Evolutionary conservation across 2,888 invertebrate genomes (phyloP).

Genomic region (Drosophila prolongata): DNA sequence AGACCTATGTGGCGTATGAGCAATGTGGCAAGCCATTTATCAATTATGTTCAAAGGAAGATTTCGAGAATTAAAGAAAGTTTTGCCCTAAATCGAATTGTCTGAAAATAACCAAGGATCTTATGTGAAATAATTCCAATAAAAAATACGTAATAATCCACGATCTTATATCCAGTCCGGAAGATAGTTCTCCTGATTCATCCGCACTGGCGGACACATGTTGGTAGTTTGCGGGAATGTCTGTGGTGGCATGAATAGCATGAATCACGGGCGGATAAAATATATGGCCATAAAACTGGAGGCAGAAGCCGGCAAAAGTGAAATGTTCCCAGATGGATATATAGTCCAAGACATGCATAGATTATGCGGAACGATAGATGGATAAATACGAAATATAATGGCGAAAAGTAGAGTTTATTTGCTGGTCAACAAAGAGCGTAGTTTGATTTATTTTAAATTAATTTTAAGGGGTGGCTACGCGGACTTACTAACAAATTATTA

Average conservation of each 20-base stretch:
- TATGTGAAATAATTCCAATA: not conserved
- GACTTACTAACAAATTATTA: no score
- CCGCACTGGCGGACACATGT: slow-evolving; percentile 44
- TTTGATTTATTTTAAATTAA: no score
- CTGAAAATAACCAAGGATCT: not conserved
- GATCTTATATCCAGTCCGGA: not conserved
- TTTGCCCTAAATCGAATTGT: slow-evolving; percentile 1
- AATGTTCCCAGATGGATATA: slow-evolving; percentile 15
- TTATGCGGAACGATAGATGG: not conserved
- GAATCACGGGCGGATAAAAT: slow-evolving; percentile 59
- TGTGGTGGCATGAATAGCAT: slow-evolving; percentile 49
- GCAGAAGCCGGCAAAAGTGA: slow-evolving; percentile 27
- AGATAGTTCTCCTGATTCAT: slow-evolving; percentile 7
- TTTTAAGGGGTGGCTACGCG: not conserved
- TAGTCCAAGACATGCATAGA: not conserved
- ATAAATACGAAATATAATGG: not conserved
- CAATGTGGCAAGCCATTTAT: slow-evolving; percentile 12
- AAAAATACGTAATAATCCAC: not conserved
- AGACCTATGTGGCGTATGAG: slow-evolving; percentile 15
- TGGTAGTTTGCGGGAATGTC: slow-evolving; percentile 20
- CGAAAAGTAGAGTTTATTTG: slow-evolving; percentile 1
- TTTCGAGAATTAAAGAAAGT: not conserved
- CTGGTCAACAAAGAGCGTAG: not conserved
- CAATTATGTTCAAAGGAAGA: slow-evolving; percentile 1
- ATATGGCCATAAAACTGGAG: slow-evolving; percentile 36